These are phyloP conservation scores for Maniola jurtina DNA, from an alignment of 1,140 invertebrate species.

Conservation along the genomic window DNA sequence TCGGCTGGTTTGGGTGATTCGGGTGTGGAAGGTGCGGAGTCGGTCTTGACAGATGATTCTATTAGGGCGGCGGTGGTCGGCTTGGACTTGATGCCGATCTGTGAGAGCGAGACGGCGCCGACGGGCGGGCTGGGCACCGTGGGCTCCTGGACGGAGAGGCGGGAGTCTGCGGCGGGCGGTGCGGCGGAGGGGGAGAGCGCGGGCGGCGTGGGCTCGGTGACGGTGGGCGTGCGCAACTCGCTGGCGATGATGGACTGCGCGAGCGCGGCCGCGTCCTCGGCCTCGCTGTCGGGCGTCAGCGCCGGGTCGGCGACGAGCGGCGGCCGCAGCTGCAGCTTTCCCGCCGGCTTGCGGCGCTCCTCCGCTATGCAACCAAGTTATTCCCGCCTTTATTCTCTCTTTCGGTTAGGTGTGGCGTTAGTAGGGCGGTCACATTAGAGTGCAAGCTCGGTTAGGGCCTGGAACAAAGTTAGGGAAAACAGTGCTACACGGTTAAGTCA, in stretches of 20 bases:
- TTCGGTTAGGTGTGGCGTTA: slow-evolving; percentile 72
- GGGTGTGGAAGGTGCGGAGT: slow-evolving; percentile 32
- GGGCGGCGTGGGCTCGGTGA: slow-evolving; percentile 55
- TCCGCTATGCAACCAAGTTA: slow-evolving; percentile 76
- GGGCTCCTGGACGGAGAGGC: slow-evolving; percentile 54
- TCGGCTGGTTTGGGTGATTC: slow-evolving; percentile 34
- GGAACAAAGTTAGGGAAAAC: slow-evolving; percentile 79
- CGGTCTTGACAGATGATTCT: slow-evolving; percentile 53
- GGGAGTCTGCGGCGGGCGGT: slow-evolving; percentile 36
- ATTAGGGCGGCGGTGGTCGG: slow-evolving; percentile 57
- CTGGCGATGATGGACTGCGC: slow-evolving; percentile 72
- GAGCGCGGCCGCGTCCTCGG: slow-evolving; percentile 72
- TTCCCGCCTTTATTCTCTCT: slow-evolving; percentile 73
- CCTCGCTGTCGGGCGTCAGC: slow-evolving; percentile 74
- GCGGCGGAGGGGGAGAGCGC: slow-evolving; percentile 28
- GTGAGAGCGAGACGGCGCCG: slow-evolving; percentile 64
- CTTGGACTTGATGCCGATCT: slow-evolving; percentile 69
- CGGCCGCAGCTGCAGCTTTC: slow-evolving; percentile 60
- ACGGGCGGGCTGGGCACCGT: slow-evolving; percentile 67
- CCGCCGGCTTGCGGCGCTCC: slow-evolving; percentile 69
- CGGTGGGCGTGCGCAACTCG: slow-evolving; percentile 61
- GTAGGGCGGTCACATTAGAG: slow-evolving; percentile 79
- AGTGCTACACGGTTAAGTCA: slow-evolving; percentile 67
- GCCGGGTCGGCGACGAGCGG: slow-evolving; percentile 54
- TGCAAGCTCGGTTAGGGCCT: slow-evolving; percentile 80